Conservation (phyloP, 2,113 vertebrate species). For the Chaetodon trifascialis region DNA sequence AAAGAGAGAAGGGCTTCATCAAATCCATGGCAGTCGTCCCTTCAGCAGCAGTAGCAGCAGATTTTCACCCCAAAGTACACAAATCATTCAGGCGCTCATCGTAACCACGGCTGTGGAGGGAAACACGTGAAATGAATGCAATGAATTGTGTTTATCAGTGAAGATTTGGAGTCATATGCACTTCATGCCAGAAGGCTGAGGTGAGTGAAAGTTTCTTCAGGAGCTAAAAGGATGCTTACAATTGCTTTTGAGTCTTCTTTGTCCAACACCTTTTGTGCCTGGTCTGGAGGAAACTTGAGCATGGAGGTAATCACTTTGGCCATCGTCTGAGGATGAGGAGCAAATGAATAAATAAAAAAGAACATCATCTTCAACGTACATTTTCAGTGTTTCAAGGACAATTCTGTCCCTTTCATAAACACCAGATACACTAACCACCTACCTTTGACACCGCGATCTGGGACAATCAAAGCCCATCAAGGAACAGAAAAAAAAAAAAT, state of each 20-base stretch:
- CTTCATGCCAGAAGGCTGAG: background rate
- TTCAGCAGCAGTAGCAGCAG: constrained; percentile 73
- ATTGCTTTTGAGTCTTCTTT: constrained; percentile 90
- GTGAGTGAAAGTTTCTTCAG: background rate
- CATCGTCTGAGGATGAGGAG: constrained; percentile 90
- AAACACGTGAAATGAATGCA: constrained; percentile 19
- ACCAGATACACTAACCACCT: background rate
- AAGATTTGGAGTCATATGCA: background rate
- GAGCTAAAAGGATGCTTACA: constrained; percentile 84
- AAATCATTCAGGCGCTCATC: constrained; percentile 64
- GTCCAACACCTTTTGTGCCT: constrained; percentile 95
- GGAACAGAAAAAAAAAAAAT: constrained; percentile 31
- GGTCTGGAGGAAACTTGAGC: constrained; percentile 95
- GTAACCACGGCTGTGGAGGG: constrained; percentile 80
- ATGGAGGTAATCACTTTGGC: constrained; percentile 98
- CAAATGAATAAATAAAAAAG: background rate
- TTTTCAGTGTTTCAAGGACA: too few relatives aligned
- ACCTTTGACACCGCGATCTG: constrained; percentile 38
- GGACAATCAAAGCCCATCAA: constrained; percentile 61
- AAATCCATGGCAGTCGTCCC: constrained; percentile 73
- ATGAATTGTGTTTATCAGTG: background rate
- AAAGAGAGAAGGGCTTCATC: constrained; percentile 47
- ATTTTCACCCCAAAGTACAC: constrained; percentile 39
- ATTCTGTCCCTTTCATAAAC: background rate
- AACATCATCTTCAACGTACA: background rate